Evolutionary conservation across 30 jellyfish, hydroid and myxozoan species (phyloP), one percentile per base, ranked within the genome.

Genomic region (Hydractinia echinata): DNA sequence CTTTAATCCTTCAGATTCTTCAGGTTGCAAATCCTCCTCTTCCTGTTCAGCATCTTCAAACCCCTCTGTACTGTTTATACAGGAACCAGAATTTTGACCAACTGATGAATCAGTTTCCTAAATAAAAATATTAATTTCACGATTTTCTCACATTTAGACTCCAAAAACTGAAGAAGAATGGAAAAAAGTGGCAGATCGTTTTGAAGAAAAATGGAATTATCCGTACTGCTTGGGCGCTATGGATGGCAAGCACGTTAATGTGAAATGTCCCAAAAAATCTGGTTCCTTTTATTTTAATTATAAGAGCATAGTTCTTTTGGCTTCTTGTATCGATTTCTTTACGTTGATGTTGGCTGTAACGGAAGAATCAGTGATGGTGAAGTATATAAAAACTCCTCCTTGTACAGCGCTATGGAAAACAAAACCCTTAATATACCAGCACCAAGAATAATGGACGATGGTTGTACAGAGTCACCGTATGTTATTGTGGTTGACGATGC

Each of bases 331-430:
- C 20, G 67, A 70, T 85, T 77, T 19, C 4, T 52, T n/a, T 85
- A 62, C 56, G 85, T 85, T 4, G 90, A 78, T 72, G 90, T 85
- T 67, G 89, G 95, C 8, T 66, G 91, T 66, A 67, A 79, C 49
- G 93, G 88, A 5, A 5, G 89, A 58, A 72, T 83, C 4, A 72
- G 88, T 52, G 88, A 72, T 84, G 89, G 94, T 7, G 94, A 89
- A 4, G 84, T 84, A 4, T 84, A 6, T 30, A 70, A 58, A 9
- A 77, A 77, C 39, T 64, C 16, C 54, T 79, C 86, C 6, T 49
- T 76, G 77, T 49, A 15, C 16, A 56, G 48, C 20, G 81, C 61
- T 5, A 4, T 71, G 70, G 70, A n/a, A n/a, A 50, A 50, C 48
- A 71, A 71, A 4, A 20, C 8, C 7, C 13, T 71, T 4, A 50